A percentile compares a stretch with the other conserved stretches of the same genome.
phyloP scores from a whole-genome alignment of 2,888 invertebrate species.

The Pecten maximus region DNA sequence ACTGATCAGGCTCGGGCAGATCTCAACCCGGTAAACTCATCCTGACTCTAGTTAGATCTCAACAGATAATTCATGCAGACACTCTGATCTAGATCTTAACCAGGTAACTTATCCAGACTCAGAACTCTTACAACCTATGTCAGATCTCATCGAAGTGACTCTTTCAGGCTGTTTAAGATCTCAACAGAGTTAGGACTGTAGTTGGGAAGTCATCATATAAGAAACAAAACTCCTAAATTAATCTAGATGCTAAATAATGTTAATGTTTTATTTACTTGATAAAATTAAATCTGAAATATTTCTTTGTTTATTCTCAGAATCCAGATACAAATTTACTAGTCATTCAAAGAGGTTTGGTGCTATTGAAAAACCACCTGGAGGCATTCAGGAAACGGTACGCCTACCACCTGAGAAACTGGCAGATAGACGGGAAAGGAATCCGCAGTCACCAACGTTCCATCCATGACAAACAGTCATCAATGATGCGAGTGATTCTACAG shows the following conservation, averaged over 20 bases:
- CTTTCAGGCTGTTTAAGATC: too few relatives aligned
- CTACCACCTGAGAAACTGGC: slow-evolving; percentile 89
- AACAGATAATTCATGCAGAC: too few relatives aligned
- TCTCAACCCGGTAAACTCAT: too few relatives aligned
- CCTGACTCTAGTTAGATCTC: too few relatives aligned
- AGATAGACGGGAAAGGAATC: slow-evolving; percentile 90
- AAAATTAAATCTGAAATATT: background rate
- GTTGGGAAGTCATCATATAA: too few relatives aligned
- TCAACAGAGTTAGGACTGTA: too few relatives aligned
- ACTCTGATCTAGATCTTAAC: too few relatives aligned
- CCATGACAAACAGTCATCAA: slow-evolving; percentile 85
- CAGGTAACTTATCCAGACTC: too few relatives aligned
- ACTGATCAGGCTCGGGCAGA: too few relatives aligned
- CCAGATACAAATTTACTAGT: slow-evolving; percentile 93
- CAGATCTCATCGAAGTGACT: too few relatives aligned
- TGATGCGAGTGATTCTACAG: slow-evolving; percentile 91
- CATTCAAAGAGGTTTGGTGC: slow-evolving; percentile 93
- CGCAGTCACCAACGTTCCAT: slow-evolving; percentile 90
- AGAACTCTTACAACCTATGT: too few relatives aligned
- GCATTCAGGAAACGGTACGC: slow-evolving; percentile 88
- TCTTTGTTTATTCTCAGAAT: slow-evolving; percentile 77
- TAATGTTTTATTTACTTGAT: background rate
- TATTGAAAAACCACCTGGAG: slow-evolving; percentile 96
- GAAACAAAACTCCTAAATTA: too few relatives aligned
- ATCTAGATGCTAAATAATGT: background rate